These are phyloP conservation scores for Zaprionus davidi DNA, from an alignment of 1,140 invertebrate genomes.

Conservation along the genomic window DNA sequence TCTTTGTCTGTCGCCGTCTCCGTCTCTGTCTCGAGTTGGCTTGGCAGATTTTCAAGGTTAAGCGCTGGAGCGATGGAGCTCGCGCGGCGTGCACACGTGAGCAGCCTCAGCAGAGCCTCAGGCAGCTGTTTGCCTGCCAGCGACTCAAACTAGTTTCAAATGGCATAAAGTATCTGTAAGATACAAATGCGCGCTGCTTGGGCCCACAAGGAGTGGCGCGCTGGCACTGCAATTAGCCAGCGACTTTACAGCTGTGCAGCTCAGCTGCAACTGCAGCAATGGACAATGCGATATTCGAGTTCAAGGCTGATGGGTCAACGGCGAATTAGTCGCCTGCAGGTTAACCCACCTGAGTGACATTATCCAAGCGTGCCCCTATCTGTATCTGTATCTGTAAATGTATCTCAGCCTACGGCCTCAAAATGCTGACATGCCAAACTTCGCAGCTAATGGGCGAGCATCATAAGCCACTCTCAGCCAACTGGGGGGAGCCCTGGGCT, in stretches of 20 bases:
- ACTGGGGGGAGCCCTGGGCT: slow-evolving; percentile 36
- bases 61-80: slow-evolving; percentile 40
- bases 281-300: slow-evolving; percentile 57
- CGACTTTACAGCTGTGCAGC: slow-evolving; percentile 51
- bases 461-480: neutral
- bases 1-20: slow-evolving; percentile 30
- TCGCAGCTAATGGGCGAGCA: neutral
- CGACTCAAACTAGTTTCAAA: slow-evolving; percentile 78
- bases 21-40: slow-evolving; percentile 1
- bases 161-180: slow-evolving; percentile 74
- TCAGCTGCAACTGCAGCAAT: slow-evolving; percentile 31
- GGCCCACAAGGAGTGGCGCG: slow-evolving; percentile 64
- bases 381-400: slow-evolving; percentile 40
- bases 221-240: slow-evolving; percentile 64
- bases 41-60: slow-evolving; percentile 75
- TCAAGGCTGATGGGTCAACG: slow-evolving; percentile 81
- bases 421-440: slow-evolving; percentile 21
- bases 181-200: slow-evolving; percentile 56
- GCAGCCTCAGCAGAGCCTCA: slow-evolving; percentile 42
- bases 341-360: slow-evolving; percentile 74
- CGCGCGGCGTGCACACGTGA: slow-evolving; percentile 69
- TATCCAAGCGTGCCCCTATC: slow-evolving; percentile 46
- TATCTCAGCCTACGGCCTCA: slow-evolving; percentile 4
- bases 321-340: slow-evolving; percentile 76
- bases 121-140: slow-evolving; percentile 52